A percentile compares a stretch with the other conserved stretches of the same genome.
phyloP scores from a whole-genome alignment of 2,797 vertebrate species.

The Coccyzus lansbergi region DNA sequence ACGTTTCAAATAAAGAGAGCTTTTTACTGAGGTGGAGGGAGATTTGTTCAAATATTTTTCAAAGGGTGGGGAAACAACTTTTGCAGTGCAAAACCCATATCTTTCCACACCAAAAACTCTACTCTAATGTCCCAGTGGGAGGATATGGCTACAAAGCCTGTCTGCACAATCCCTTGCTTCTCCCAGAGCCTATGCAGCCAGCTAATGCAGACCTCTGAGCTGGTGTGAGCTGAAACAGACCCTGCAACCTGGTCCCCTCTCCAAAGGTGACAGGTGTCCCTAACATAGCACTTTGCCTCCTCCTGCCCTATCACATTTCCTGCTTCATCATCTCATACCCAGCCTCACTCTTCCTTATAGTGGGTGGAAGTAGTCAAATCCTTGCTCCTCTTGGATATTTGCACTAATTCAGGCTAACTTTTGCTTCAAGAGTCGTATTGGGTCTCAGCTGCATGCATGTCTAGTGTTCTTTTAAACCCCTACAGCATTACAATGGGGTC shows the following conservation, averaged over 20 bases:
- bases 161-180: background rate
- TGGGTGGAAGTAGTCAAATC: background rate
- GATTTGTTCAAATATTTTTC: background rate
- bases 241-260: background rate
- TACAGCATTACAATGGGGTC: background rate
- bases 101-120: background rate
- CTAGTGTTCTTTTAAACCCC: background rate
- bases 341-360: background rate
- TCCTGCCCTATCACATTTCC: background rate
- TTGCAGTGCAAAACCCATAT: background rate
- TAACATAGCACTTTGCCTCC: too few relatives aligned
- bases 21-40: background rate
- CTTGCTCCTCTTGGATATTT: background rate
- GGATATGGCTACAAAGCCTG: background rate
- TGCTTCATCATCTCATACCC: background rate
- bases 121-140: background rate
- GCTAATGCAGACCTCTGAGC: background rate
- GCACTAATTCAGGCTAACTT: background rate
- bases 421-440: background rate
- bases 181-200: background rate
- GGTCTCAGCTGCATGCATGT: background rate
- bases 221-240: background rate
- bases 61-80: background rate
- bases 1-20: background rate
- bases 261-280: background rate